Base-by-base conservation (phyloP, 2,888 invertebrate genomes). In the Dicyrtoma fusca region DNA sequence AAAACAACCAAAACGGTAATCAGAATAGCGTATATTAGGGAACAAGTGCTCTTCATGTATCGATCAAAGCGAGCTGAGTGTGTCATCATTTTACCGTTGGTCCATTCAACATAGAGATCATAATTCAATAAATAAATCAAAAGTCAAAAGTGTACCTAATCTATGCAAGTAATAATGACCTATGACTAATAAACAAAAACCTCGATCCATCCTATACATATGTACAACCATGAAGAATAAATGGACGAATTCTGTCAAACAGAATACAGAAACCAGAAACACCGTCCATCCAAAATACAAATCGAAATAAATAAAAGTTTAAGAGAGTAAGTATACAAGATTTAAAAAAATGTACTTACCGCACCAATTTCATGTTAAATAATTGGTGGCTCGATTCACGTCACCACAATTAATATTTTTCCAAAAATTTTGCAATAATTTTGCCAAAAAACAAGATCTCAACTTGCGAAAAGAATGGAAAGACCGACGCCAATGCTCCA, bases 41-140 rank as follows among this genome's bases (percentile, higher is more conserved):
- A 76, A 76, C 74, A 76, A 74, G 19, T 26, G 68, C 47, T 76
- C 76, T 76, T 76, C 76, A 76, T 70, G 69, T 71, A 74, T 73
- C 49, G 51, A n/a, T 77, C 77, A 77, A 77, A 77, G 78, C 71
- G 78, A 78, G 78, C 76, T 78, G 78, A 78, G 78, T 76, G 71
- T 57, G 75, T 78, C 78, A 78, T 78, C 78, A 78, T 69, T 19
- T 34, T 59, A 34, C 59, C 59, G 34, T n/a, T 59, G 25, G 23
- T n/a, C 23, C 10, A 57, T 19, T 57, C 10, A 57, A 57, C 23
- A 57, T 13, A 47, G 47, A n/a, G n/a, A n/a, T n/a, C n/a, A n/a
- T n/a, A n/a, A n/a, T n/a, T n/a, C n/a, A n/a, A n/a, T n/a, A n/a
- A n/a, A n/a, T n/a, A n/a, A n/a, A n/a, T n/a, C n/a, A n/a, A n/a